phyloP scores from a whole-genome alignment of 1,140 invertebrate genomes.

The Caenorhabditis latens region DNA sequence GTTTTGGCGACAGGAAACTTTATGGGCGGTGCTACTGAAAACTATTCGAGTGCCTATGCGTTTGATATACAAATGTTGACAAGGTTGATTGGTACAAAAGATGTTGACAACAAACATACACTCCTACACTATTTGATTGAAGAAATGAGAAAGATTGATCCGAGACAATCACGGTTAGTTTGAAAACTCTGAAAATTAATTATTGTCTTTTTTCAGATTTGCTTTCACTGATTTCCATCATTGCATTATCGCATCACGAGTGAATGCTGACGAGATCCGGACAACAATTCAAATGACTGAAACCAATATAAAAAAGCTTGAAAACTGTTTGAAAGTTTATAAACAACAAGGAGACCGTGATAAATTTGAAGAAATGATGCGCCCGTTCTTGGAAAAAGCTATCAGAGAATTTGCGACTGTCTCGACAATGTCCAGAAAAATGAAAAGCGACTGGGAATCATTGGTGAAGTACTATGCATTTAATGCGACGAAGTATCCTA shows the following conservation, averaged over 20 bases:
- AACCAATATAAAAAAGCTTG: slow-evolving; percentile 55
- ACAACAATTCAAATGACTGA: slow-evolving; percentile 57
- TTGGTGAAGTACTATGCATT: slow-evolving; percentile 92
- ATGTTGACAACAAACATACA: slow-evolving; percentile 91
- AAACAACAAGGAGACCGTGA: slow-evolving; percentile 60
- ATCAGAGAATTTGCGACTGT: slow-evolving; percentile 88
- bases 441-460: slow-evolving; percentile 88
- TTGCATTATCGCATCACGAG: slow-evolving; percentile 81
- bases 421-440: slow-evolving; percentile 83
- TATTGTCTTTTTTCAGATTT: slow-evolving; percentile 81
- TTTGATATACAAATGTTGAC: slow-evolving; percentile 96
- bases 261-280: slow-evolving; percentile 69
- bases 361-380: slow-evolving; percentile 64
- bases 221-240: slow-evolving; percentile 91
- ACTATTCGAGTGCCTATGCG: slow-evolving; percentile 87
- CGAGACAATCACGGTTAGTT: slow-evolving; percentile 73
- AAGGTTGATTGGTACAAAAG: slow-evolving; percentile 93
- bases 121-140: slow-evolving; percentile 92
- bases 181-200: too few species aligned
- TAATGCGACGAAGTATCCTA: slow-evolving; percentile 91
- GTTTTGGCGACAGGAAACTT: slow-evolving; percentile 92
- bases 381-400: slow-evolving; percentile 85
- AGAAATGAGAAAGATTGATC: slow-evolving; percentile 88
- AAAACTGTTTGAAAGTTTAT: slow-evolving; percentile 66
- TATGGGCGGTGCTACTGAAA: slow-evolving; percentile 91